Evolutionary conservation across 2,113 vertebrate species (phyloP), one percentile per base, ranked within the genome.

Genomic region (Dendropsophus ebraccatus): DNA sequence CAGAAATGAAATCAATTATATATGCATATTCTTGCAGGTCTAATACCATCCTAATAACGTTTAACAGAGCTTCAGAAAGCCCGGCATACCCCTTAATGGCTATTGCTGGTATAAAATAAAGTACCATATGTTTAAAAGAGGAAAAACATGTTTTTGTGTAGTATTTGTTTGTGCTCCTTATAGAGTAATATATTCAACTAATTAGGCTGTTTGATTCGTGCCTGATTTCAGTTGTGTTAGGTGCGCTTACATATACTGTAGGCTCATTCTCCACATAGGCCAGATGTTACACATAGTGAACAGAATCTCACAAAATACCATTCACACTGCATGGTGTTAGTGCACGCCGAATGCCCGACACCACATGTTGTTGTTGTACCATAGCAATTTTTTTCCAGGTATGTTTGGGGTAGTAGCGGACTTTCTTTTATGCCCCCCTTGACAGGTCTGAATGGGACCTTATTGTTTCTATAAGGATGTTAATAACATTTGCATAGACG

Each of bases 261-360:
- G 56, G 23, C 56, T 58, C 5, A n/a, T 58, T 58, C 25, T 62
- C n/a, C n/a, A 28, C 10, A 62, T 62, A 25, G 9, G 11, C n/a
- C 58, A 25, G n/a, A 62, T 62, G n/a, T 28, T 11, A 25, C 58
- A 62, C n/a, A 28, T 62, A n/a, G 23, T 62, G 10, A 62, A 62
- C n/a, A 62, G n/a, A 62, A 62, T n/a, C n/a, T 62, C 58, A 62
- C 58, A 25, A 62, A 62, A 28, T 62, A 9, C n/a, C 58, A 28
- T 62, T 62, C 58, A 62, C 58, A 28, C 58, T 62, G n/a, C 58
- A 62, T 62, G 58, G 58, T 62, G 10, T 62, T 25, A 62, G 58
- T 25, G n/a, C 10, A 62, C 12, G 58, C 9, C 11, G n/a, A 7
- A 62, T 8, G 23, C 21, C 13, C 23, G 25, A 62, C 23, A n/a